These are phyloP conservation scores for Tortrix viridana DNA, from an alignment of 2,888 invertebrate species.

Conservation along the genomic window DNA sequence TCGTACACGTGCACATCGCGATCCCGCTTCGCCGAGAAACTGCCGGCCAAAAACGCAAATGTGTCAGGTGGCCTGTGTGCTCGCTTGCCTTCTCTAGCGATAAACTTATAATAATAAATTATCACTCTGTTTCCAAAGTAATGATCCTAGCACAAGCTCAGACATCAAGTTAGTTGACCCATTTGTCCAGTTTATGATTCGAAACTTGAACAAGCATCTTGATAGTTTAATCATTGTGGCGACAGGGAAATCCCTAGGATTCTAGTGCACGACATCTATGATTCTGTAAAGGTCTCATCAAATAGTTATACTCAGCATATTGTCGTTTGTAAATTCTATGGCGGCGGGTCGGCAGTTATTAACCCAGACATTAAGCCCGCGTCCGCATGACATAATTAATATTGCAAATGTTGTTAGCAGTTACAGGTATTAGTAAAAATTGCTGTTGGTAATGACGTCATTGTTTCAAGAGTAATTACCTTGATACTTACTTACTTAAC, in stretches of 20 bases:
- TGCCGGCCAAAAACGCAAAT: no score
- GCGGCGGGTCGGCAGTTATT: slow-evolving; percentile 64
- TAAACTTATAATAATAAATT: no score
- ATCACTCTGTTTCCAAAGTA: no score
- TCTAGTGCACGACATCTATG: slow-evolving; percentile 47
- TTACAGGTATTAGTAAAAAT: slow-evolving; percentile 46
- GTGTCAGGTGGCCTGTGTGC: no score
- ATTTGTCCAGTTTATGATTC: no score
- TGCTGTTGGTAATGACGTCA: slow-evolving; percentile 4
- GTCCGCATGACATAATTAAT: slow-evolving; percentile 77
- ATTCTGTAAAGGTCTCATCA: slow-evolving; percentile 58
- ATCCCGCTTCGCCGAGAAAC: no score
- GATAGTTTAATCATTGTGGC: slow-evolving; percentile 19
- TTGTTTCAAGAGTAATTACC: background rate
- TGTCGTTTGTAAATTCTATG: slow-evolving; percentile 64
- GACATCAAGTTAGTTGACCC: no score
- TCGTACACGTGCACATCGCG: no score
- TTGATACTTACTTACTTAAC: no score
- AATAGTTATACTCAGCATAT: slow-evolving; percentile 67
- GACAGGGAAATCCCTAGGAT: slow-evolving; percentile 41
- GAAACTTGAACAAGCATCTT: no score
- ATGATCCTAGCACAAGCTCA: no score
- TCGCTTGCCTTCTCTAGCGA: no score
- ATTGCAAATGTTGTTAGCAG: slow-evolving; percentile 81
- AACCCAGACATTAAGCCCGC: slow-evolving; percentile 63